Percentiles rank a stretch among this genome's conserved stretches.
Evolutionary conservation across 1,140 invertebrate genomes (phyloP).

Genomic region (Drosophila kohkoa): DNA sequence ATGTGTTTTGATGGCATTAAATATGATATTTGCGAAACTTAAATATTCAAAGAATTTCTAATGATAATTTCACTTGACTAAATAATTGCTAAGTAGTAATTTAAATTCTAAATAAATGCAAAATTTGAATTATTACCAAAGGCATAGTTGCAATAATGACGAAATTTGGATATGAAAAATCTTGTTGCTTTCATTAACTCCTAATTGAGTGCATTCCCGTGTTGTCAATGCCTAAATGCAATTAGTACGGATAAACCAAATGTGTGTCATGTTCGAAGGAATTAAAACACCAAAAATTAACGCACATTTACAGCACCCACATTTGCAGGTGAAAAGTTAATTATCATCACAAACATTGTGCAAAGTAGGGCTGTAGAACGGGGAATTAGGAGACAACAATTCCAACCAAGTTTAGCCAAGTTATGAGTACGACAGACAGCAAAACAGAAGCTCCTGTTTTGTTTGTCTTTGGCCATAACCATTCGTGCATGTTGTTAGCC

Average conservation of each 20-base stretch:
- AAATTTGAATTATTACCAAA: not conserved
- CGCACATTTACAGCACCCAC: slow-evolving; percentile 20
- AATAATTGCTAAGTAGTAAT: not conserved
- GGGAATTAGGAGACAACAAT: slow-evolving; percentile 3
- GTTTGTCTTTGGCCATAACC: slow-evolving; percentile 48
- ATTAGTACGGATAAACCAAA: slow-evolving; percentile 47
- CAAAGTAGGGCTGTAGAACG: slow-evolving; percentile 28
- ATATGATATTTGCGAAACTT: slow-evolving; percentile 1
- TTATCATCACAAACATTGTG: slow-evolving; percentile 59
- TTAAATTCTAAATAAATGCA: not conserved
- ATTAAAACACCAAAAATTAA: slow-evolving; percentile 25
- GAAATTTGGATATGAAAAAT: slow-evolving; percentile 3
- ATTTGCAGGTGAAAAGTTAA: slow-evolving; percentile 67
- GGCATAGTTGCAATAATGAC: not conserved
- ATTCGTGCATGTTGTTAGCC: slow-evolving; percentile 32
- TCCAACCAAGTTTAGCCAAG: slow-evolving; percentile 18
- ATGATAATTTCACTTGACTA: not conserved
- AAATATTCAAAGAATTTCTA: slow-evolving; percentile 2
- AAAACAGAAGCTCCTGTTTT: slow-evolving; percentile 18
- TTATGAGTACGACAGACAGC: slow-evolving; percentile 37
- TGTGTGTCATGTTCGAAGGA: slow-evolving; percentile 39
- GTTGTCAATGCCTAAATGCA: slow-evolving; percentile 57
- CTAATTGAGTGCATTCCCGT: slow-evolving; percentile 67
- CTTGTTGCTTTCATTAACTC: slow-evolving; percentile 2
- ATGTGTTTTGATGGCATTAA: slow-evolving; percentile 17